Percentiles rank a stretch among this genome's conserved stretches.
Evolutionary conservation across 2,797 vertebrate species (phyloP).

Genomic region (Oophaga sylvatica): DNA sequence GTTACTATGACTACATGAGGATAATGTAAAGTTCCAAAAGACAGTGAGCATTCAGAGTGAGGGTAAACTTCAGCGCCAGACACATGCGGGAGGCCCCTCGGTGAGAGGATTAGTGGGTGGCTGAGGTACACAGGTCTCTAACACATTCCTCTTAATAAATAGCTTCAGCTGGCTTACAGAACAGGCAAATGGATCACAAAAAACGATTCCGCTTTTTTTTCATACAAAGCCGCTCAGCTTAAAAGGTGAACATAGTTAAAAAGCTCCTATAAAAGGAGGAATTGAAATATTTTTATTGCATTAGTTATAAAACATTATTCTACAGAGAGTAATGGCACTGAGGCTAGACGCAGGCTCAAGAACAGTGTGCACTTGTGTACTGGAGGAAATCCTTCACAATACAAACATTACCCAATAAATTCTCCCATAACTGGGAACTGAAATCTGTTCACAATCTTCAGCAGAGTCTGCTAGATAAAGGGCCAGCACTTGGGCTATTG

Average conservation of each 20-base stretch:
- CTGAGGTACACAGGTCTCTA: conserved; percentile 2
- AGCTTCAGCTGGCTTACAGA: conserved; percentile 24
- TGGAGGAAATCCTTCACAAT: conserved; percentile 49
- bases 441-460: not conserved
- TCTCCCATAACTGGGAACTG: not conserved
- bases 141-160: conserved; percentile 48
- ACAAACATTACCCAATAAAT: conserved; percentile 47
- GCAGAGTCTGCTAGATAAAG: not conserved
- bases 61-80: conserved; percentile 1
- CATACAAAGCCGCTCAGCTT: conserved; percentile 9
- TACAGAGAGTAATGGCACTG: conserved; percentile 18
- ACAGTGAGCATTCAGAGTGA: not conserved
- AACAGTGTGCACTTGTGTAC: conserved; percentile 48
- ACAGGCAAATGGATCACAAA: not conserved
- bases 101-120: conserved; percentile 20
- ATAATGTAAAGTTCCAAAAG: conserved; percentile 3
- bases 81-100: not conserved
- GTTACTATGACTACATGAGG: conserved; percentile 1
- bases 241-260: conserved; percentile 43
- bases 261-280: conserved; percentile 41
- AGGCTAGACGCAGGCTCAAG: conserved; percentile 6
- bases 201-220: not conserved
- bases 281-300: conserved; percentile 51
- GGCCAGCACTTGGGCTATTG: not conserved
- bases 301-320: conserved; percentile 56